phyloP scores from a whole-genome alignment of 2,888 invertebrate genomes.

The Chaetoderma sp. region DNA sequence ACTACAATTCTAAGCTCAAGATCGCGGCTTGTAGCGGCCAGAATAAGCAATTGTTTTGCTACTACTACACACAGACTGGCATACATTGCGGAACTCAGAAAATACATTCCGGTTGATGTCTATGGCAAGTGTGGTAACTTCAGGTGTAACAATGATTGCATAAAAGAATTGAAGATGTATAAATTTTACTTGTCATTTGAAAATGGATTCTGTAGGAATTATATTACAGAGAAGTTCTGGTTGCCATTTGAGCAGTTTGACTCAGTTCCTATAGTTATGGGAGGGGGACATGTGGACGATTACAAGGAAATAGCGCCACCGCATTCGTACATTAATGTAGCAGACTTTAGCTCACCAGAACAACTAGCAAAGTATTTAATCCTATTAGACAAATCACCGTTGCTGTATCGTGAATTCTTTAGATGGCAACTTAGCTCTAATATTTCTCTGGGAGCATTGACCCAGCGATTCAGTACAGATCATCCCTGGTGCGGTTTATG shows the following conservation, averaged over 20 bases:
- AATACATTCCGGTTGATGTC: neutral
- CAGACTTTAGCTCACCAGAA: neutral
- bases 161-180: neutral
- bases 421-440: neutral
- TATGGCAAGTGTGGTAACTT: slow-evolving; percentile 5
- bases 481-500: neutral
- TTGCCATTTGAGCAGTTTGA: neutral
- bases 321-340: slow-evolving; percentile 1
- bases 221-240: slow-evolving; percentile 6
- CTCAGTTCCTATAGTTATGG: neutral
- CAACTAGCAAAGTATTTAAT: slow-evolving; percentile 2
- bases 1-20: no score
- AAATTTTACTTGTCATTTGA: slow-evolving; percentile 6
- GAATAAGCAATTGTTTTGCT: slow-evolving; percentile 1
- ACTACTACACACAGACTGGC: neutral
- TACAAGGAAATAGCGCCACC: neutral
- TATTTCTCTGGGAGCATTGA: no score
- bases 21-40: neutral
- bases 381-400: neutral
- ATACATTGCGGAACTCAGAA: neutral
- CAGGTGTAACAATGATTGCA: neutral
- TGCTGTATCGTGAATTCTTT: slow-evolving; percentile 1
- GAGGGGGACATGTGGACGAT: neutral
- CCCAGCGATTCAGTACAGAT: neutral
- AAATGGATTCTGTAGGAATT: slow-evolving; percentile 2